A percentile compares a stretch with the other conserved stretches of the same genome.
Evolutionary conservation across 2,888 invertebrate genomes (phyloP).

Genomic region (Coleophora deauratella): DNA sequence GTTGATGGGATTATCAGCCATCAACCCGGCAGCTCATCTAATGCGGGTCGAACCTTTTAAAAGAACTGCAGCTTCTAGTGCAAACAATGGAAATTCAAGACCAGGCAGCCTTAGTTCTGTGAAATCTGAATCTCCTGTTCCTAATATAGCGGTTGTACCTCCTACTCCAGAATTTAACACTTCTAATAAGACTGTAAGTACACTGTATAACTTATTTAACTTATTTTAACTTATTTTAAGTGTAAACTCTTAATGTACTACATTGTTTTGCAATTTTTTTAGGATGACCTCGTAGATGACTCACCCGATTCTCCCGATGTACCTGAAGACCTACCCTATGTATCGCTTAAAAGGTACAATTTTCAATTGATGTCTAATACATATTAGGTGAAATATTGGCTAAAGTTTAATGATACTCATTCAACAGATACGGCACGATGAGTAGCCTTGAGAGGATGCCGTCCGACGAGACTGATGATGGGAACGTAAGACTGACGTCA

Average conservation of each 20-base stretch:
- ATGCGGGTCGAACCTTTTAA: constrained; percentile 76
- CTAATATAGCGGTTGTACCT: constrained; percentile 83
- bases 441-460: constrained; percentile 81
- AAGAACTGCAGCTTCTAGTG: constrained; percentile 32
- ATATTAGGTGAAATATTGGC: neutral
- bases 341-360: constrained; percentile 74
- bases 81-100: constrained; percentile 53
- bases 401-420: constrained; percentile 13
- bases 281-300: constrained; percentile 75
- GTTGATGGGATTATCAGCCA: constrained; percentile 78
- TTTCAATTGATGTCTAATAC: constrained; percentile 24
- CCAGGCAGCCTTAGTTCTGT: constrained; percentile 57
- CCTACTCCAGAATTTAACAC: constrained; percentile 79
- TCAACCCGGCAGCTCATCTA: constrained; percentile 76
- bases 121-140: constrained; percentile 68
- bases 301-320: constrained; percentile 80
- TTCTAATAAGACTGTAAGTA: constrained; percentile 62
- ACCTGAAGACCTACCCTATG: constrained; percentile 83
- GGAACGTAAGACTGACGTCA: constrained; percentile 62
- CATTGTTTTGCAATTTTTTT: no score
- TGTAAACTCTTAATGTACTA: no score
- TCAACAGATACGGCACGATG: constrained; percentile 78
- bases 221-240: no score
- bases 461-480: constrained; percentile 76
- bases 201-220: no score